These are phyloP conservation scores for Esox masquinongy DNA, from an alignment of 2,797 vertebrate species.

Conservation along the genomic window DNA sequence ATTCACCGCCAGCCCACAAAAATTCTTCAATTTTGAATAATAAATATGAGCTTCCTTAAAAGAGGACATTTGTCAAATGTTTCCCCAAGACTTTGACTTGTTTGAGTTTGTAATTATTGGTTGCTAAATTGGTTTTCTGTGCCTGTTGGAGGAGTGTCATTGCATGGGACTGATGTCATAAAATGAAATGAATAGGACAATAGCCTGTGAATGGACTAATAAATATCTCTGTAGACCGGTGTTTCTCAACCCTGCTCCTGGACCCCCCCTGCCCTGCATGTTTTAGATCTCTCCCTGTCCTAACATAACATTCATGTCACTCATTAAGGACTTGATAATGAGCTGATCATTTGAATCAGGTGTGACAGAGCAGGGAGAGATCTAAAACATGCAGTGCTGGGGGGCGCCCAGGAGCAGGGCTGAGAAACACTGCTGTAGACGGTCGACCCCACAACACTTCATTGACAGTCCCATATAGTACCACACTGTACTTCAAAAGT, in stretches of 20 bases:
- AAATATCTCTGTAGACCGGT: slow-evolving; percentile 18
- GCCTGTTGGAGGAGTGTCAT: slow-evolving; percentile 34
- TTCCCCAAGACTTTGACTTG: slow-evolving; percentile 56
- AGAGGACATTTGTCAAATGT: slow-evolving; percentile 41
- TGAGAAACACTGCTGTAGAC: slow-evolving; percentile 6
- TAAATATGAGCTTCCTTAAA: slow-evolving; percentile 34
- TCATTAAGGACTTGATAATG: too few relatives aligned
- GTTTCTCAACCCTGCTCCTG: too few relatives aligned
- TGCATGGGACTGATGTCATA: slow-evolving; percentile 27
- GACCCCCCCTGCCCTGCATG: too few relatives aligned
- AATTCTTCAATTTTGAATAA: slow-evolving; percentile 37
- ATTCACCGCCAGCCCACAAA: slow-evolving; percentile 9
- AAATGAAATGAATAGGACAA: slow-evolving; percentile 29
- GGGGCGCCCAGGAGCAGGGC: too few relatives aligned
- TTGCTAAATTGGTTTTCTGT: slow-evolving; percentile 39
- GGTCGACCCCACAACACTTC: background rate
- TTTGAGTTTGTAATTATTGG: slow-evolving; percentile 48
- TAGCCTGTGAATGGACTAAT: slow-evolving; percentile 30
- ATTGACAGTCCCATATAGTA: slow-evolving; percentile 5
- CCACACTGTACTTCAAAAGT: background rate
- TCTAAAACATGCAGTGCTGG: too few relatives aligned
- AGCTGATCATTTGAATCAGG: too few relatives aligned
- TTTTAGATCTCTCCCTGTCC: too few relatives aligned
- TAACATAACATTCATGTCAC: too few relatives aligned
- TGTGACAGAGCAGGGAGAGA: too few relatives aligned